These are phyloP conservation scores for Galaxias olidus DNA, from an alignment of 2,797 vertebrate genomes.

Conservation along the genomic window DNA sequence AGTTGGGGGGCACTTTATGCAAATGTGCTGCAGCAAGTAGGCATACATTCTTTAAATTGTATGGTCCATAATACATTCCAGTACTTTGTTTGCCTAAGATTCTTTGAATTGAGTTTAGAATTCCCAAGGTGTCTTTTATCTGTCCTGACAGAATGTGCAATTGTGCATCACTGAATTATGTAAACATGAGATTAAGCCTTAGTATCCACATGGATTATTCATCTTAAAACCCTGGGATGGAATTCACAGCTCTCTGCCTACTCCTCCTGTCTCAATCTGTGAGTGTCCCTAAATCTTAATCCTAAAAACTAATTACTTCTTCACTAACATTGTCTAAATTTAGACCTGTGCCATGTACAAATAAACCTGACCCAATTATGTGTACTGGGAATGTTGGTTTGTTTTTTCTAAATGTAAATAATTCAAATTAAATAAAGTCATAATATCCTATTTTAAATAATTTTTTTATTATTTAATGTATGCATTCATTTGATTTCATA, in stretches of 20 bases:
- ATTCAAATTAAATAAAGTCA: too few relatives aligned
- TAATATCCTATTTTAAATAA: too few relatives aligned
- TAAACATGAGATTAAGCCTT: constrained; percentile 61
- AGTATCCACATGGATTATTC: constrained; percentile 42
- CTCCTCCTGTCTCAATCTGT: constrained; percentile 15
- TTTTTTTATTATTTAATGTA: too few relatives aligned
- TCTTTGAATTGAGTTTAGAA: constrained; percentile 44
- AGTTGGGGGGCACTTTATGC: too few relatives aligned
- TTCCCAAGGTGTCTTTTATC: constrained; percentile 48
- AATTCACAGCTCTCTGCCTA: constrained; percentile 3
- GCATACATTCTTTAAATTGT: too few relatives aligned
- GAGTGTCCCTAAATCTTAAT: constrained; percentile 21
- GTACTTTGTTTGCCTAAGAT: too few relatives aligned
- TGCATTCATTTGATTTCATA: too few relatives aligned
- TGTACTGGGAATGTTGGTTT: constrained; percentile 13
- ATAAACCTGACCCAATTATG: constrained; percentile 10
- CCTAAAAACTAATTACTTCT: constrained; percentile 21
- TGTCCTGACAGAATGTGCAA: constrained; percentile 58
- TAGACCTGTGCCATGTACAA: background rate
- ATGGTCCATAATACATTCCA: too few relatives aligned
- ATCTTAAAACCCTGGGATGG: constrained; percentile 18
- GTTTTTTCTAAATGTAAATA: background rate
- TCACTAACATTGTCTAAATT: constrained; percentile 24
- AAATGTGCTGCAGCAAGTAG: too few relatives aligned
- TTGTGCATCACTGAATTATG: constrained; percentile 39